These are phyloP conservation scores for Gandaritis pyraliata DNA, from an alignment of 2,888 invertebrate genomes.

Conservation along the genomic window DNA sequence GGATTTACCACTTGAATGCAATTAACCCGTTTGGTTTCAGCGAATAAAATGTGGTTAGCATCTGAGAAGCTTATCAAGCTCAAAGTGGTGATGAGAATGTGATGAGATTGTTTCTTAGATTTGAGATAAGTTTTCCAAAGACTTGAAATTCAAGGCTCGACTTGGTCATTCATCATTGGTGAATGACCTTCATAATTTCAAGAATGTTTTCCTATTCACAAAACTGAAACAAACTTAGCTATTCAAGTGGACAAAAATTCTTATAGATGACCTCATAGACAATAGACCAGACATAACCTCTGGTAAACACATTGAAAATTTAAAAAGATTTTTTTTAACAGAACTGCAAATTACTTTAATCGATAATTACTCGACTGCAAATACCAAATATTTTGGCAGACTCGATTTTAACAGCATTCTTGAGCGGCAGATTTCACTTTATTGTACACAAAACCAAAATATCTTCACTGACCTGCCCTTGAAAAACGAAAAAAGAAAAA, in stretches of 20 bases:
- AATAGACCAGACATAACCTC: too few species aligned
- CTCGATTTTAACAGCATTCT: conserved; percentile 46
- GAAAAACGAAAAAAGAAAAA: background rate
- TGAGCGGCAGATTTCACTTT: conserved; percentile 41
- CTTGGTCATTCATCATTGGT: too few species aligned
- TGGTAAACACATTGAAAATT: too few species aligned
- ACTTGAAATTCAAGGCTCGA: too few species aligned
- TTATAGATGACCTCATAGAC: too few species aligned
- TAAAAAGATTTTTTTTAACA: too few species aligned
- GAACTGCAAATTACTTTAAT: conserved; percentile 7
- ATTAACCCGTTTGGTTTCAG: conserved; percentile 15
- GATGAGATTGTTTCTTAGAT: conserved; percentile 12
- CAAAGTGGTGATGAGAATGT: background rate
- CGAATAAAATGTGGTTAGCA: conserved; percentile 29
- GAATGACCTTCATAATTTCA: background rate
- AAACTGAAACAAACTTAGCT: too few species aligned
- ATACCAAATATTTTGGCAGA: conserved; percentile 49
- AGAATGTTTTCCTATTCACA: too few species aligned
- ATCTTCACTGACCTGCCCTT: background rate
- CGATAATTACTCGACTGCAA: conserved; percentile 25
- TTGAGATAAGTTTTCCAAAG: conserved; percentile 5
- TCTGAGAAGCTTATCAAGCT: conserved; percentile 11
- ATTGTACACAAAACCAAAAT: conserved; percentile 46
- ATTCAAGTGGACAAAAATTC: too few species aligned
- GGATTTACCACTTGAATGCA: conserved; percentile 23